phyloP scores from a whole-genome alignment of 2,797 vertebrate species.

The Myotis planiceps region DNA sequence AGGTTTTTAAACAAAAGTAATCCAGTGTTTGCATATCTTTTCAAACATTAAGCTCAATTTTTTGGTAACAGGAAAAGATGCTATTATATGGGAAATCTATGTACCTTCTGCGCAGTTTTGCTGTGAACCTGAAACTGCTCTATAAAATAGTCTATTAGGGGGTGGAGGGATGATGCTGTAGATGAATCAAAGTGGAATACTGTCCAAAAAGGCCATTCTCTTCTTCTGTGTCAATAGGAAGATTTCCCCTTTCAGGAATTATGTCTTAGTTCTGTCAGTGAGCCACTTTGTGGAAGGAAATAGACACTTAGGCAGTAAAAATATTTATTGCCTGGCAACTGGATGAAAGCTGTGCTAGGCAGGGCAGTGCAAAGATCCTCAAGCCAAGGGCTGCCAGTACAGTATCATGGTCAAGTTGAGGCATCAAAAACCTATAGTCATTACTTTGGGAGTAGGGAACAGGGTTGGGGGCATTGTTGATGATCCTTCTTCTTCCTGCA shows the following conservation, averaged over 20 bases:
- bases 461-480: neutral
- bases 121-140: neutral
- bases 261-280: neutral
- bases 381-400: neutral
- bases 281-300: neutral
- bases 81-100: neutral
- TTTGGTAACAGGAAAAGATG: neutral
- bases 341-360: neutral
- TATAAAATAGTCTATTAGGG: neutral
- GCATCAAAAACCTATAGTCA: neutral
- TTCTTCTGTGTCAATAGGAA: neutral
- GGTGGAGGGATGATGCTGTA: fast-evolving
- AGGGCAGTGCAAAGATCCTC: neutral
- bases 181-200: neutral
- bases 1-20: neutral
- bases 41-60: constrained; percentile 35
- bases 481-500: neutral
- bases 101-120: neutral
- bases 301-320: neutral
- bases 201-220: neutral
- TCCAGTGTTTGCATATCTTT: neutral
- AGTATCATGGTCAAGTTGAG: neutral
- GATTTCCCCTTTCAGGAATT: neutral
- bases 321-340: neutral
- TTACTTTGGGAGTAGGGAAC: neutral